These are phyloP conservation scores for Oscheius myriophilus DNA, from an alignment of 2,888 invertebrate genomes.

Conservation along the genomic window DNA sequence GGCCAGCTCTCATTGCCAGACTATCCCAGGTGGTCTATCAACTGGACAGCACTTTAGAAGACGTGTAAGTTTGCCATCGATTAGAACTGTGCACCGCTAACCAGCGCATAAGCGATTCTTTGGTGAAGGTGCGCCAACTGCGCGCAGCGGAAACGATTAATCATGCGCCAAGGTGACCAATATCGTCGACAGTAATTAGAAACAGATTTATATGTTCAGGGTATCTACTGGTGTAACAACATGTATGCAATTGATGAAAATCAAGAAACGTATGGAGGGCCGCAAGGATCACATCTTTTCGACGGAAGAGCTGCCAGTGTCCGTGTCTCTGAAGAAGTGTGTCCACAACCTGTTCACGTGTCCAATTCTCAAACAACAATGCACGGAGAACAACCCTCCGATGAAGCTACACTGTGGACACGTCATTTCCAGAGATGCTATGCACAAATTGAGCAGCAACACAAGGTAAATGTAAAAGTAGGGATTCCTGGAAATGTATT, in stretches of 20 bases:
- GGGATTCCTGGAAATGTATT: not conserved
- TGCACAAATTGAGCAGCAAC: conserved; percentile 77
- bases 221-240: conserved; percentile 1
- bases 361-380: conserved; percentile 95
- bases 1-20: conserved; percentile 40
- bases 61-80: conserved; percentile 41
- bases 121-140: conserved; percentile 21
- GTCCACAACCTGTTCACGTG: conserved; percentile 99
- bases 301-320: conserved; percentile 90
- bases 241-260: conserved; percentile 14
- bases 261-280: conserved; percentile 76
- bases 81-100: conserved; percentile 10
- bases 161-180: no score
- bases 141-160: not conserved
- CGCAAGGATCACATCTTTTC: conserved; percentile 84
- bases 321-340: conserved; percentile 78
- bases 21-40: conserved; percentile 50
- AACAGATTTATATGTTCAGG: not conserved
- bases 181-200: no score
- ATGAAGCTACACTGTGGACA: conserved; percentile 96
- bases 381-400: conserved; percentile 93
- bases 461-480: conserved; percentile 3
- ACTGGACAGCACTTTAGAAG: conserved; percentile 39
- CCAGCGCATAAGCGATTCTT: conserved; percentile 24
- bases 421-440: conserved; percentile 95